Conservation (phyloP, 2,888 invertebrate species). For the Leptinotarsa juncta region DNA sequence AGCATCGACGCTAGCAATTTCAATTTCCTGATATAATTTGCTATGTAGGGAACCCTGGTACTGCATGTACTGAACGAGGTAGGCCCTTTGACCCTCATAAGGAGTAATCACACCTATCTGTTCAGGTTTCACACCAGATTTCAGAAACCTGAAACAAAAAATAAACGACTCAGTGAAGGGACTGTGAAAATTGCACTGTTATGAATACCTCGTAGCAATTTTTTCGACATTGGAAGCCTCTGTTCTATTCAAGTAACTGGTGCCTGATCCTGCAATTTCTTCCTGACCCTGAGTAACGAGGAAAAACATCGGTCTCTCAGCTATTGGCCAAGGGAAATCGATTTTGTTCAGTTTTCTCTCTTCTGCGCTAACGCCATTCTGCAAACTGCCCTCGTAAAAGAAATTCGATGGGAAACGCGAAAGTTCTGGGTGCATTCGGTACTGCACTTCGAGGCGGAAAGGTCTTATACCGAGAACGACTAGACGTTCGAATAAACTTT, state of each 20-base stretch:
- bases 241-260: conserved; percentile 97
- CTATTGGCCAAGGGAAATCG: conserved; percentile 98
- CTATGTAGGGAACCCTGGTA: conserved; percentile 97
- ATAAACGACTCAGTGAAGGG: neutral
- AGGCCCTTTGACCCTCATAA: conserved; percentile 98
- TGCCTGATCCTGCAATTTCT: conserved; percentile 98
- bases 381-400: conserved; percentile 98
- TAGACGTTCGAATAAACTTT: conserved; percentile 95
- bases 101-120: conserved; percentile 99
- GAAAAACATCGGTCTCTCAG: conserved; percentile 98
- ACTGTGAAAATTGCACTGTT: neutral
- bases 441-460: conserved; percentile 96
- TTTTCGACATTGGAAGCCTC: conserved; percentile 99
- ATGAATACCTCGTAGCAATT: conserved; percentile 79
- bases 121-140: conserved; percentile 95
- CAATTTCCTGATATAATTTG: conserved; percentile 97
- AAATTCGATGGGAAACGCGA: conserved; percentile 99
- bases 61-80: conserved; percentile 98
- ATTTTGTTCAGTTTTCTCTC: conserved; percentile 90
- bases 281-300: conserved; percentile 98
- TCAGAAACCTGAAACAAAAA: conserved; percentile 77
- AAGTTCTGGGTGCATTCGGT: conserved; percentile 98
- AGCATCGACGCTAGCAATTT: conserved; percentile 99
- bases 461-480: conserved; percentile 98
- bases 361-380: conserved; percentile 98